Evolutionary conservation across 2,797 vertebrate genomes (phyloP), one percentile per base, ranked within the genome.

Genomic region (Antennarius maculatus): DNA sequence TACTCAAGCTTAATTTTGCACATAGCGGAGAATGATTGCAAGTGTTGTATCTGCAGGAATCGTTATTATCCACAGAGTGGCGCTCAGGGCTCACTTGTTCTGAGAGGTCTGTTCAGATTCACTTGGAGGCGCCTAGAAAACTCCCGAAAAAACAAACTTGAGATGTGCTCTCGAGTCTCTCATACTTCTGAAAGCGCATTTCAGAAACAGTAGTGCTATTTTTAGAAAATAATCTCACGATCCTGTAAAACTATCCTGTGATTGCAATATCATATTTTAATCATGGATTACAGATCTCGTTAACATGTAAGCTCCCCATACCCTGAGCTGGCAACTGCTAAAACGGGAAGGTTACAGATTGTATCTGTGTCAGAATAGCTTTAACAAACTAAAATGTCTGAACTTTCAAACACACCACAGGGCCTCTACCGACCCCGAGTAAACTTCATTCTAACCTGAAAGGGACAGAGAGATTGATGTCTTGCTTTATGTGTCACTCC

Each of bases 1-100:
- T 41, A 55, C 46, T 58, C 4, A 4, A 55, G 54, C 16, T 72
- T 76, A 15, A 47, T 72, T 17, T 39, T 55, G 41, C 57, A 43
- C 53, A 64, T 28, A 65, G 49, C 17, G 7, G 7, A 56, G 42
- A 46, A 28, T 52, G 61, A 68, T 46, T 27, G 59, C 1, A 55
- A 43, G 28, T 37, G 51, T 27, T 51, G 50, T 56, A 48, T 57
- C 52, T 84, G 84, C 56, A 89, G 54, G 31, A 2, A 29, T 54
- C 15, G 31, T 16, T 13, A 28, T 51, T 52, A 29, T 64, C 89
- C 91, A 86, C 91, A 81, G 69, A 59, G 86, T 52, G 89, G 91
- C 88, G 87, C 86, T 81, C 71, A 28, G 61, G 69, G 61, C 74
- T 76, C 74, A 75, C 15, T 57, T 67, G 63, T 79, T 52, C 27